Conservation (phyloP, 2,113 vertebrate genomes). For the Tupaia chinensis region DNA sequence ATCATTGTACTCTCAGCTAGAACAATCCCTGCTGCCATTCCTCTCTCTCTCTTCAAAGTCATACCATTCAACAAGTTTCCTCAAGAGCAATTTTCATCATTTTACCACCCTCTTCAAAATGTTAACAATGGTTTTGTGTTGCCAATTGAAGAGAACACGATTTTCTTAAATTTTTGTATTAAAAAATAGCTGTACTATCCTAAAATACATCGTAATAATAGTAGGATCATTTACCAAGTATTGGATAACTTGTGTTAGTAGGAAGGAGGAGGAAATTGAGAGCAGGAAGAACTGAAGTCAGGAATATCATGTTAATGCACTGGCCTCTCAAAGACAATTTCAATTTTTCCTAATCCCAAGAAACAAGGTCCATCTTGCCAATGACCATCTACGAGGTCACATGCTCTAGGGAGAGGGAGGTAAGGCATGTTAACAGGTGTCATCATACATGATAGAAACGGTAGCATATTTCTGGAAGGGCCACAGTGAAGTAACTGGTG, state of each 20-base stretch:
- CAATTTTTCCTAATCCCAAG: not conserved
- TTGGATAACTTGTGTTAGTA: not conserved
- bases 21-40: not conserved
- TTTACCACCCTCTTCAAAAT: not conserved
- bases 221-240: not conserved
- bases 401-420: not conserved
- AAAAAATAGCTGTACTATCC: not conserved
- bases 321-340: not conserved
- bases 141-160: not conserved
- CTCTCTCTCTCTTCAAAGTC: not conserved
- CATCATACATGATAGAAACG: not conserved
- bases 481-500: not conserved
- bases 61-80: not conserved
- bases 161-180: not conserved
- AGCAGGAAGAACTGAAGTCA: not conserved
- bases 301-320: not conserved
- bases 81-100: not conserved
- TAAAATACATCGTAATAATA: not conserved
- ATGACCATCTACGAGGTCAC: not conserved
- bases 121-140: not conserved
- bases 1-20: not conserved
- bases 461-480: not conserved
- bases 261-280: not conserved
- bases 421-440: not conserved
- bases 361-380: not conserved